phyloP scores from a whole-genome alignment of 2,797 vertebrate genomes.

The Vespertilio murinus region DNA sequence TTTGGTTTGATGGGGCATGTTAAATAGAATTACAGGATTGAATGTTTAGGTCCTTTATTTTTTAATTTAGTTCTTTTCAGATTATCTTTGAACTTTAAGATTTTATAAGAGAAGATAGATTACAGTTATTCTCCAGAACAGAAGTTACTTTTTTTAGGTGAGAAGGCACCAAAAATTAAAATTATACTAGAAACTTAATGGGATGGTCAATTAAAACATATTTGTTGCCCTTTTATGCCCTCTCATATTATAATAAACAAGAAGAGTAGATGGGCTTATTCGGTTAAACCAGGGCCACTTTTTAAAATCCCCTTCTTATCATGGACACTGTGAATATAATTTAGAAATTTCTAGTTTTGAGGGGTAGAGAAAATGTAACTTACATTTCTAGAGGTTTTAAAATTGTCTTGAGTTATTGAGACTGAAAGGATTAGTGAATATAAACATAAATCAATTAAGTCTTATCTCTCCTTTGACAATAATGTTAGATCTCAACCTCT shows the following conservation, averaged over 20 bases:
- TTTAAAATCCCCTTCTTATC: background rate
- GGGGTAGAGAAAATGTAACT: background rate
- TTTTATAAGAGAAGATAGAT: conserved; percentile 13
- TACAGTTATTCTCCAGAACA: background rate
- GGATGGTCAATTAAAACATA: background rate
- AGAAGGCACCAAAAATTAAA: conserved; percentile 43
- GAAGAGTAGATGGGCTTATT: background rate
- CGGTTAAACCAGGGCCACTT: background rate
- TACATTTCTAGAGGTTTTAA: background rate
- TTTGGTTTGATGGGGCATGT: background rate
- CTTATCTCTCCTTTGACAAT: background rate
- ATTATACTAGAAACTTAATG: background rate
- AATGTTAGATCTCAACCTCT: background rate
- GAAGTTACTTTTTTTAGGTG: conserved; percentile 21
- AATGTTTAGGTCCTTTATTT: background rate
- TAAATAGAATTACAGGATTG: background rate
- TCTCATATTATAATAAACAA: background rate
- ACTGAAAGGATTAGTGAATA: background rate
- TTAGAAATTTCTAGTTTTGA: conserved; percentile 5
- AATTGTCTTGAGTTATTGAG: background rate
- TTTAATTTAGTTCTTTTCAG: background rate
- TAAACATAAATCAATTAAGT: background rate
- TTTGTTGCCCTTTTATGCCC: background rate
- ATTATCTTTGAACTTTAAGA: conserved; percentile 40
- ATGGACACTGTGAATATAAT: background rate